Conservation (phyloP, 2,888 invertebrate species). For the Ischnus inquisitorius region DNA sequence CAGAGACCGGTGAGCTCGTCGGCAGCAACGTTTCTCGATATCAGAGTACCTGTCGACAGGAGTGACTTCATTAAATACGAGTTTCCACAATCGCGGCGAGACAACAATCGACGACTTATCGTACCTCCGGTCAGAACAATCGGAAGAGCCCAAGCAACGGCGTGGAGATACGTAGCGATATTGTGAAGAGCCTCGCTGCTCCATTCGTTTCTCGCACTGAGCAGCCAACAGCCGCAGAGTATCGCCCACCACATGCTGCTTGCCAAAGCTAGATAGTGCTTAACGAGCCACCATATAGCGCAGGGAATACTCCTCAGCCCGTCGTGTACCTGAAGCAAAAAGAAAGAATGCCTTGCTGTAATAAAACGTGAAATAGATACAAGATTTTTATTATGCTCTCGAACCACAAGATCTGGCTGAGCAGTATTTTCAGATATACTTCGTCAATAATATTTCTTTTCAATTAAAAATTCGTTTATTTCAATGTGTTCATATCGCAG, state of each 20-base stretch:
- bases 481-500: too few species aligned
- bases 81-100: too few species aligned
- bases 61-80: neutral
- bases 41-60: conserved; percentile 87
- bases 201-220: conserved; percentile 97
- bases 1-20: conserved; percentile 94
- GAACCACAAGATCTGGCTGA: too few species aligned
- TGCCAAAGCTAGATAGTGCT: conserved; percentile 93
- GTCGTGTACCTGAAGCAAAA: conserved; percentile 76
- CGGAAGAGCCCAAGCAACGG: conserved; percentile 95
- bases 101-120: neutral
- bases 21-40: conserved; percentile 92
- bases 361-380: neutral
- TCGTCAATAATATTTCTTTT: conserved; percentile 3
- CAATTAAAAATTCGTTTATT: too few species aligned
- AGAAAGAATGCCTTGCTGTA: neutral
- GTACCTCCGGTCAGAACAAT: conserved; percentile 93
- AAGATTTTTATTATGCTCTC: neutral
- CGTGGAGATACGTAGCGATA: conserved; percentile 94
- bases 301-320: conserved; percentile 88
- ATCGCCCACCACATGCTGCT: conserved; percentile 95
- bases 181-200: conserved; percentile 96
- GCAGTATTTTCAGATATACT: too few species aligned
- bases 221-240: conserved; percentile 95
- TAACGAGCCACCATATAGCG: conserved; percentile 91